Conservation (phyloP, 2,113 vertebrate genomes). For the Onychorhynchus coronatus region DNA sequence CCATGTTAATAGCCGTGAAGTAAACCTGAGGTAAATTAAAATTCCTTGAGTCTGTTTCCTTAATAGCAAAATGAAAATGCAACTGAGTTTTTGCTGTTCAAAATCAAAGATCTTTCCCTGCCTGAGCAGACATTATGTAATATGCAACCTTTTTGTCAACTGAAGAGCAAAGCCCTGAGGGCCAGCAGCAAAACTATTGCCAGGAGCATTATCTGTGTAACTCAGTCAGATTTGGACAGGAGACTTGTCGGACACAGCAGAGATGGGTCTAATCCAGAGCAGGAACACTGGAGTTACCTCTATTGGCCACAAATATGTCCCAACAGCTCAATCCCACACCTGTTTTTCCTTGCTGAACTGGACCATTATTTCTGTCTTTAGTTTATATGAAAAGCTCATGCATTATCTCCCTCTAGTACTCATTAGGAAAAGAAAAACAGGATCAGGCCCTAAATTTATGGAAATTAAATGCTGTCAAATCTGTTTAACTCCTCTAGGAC, state of each 20-base stretch:
- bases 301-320: neutral
- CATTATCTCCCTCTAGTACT: slow-evolving; percentile 17
- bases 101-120: neutral
- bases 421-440: slow-evolving; percentile 29
- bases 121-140: neutral
- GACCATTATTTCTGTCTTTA: neutral
- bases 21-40: neutral
- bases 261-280: neutral
- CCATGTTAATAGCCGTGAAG: neutral
- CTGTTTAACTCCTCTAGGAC: slow-evolving; percentile 51
- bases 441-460: slow-evolving; percentile 52
- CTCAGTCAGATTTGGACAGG: neutral
- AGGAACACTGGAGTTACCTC: neutral
- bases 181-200: neutral
- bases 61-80: slow-evolving; percentile 12
- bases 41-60: neutral
- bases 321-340: neutral
- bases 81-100: neutral
- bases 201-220: neutral
- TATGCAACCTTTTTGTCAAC: neutral
- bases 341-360: neutral
- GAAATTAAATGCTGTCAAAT: slow-evolving; percentile 47
- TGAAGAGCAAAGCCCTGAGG: neutral
- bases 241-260: neutral
- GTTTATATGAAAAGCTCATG: neutral